phyloP scores from a whole-genome alignment of 2,888 invertebrate genomes.

The Brachypalpus laphriformis region DNA sequence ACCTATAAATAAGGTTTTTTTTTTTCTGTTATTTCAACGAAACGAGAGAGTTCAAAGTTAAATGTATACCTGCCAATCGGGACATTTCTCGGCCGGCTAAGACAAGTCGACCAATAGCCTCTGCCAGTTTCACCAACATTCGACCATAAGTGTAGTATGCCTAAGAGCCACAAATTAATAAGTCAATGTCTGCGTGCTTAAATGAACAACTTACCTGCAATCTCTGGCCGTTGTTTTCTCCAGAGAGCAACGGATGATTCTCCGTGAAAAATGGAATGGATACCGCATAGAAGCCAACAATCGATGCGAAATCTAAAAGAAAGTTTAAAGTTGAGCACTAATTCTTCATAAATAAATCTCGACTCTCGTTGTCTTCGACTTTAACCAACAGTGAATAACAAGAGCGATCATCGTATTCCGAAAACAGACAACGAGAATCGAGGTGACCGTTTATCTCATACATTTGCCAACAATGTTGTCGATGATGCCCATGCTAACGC shows the following conservation, averaged over 20 bases:
- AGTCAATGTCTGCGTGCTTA: not conserved
- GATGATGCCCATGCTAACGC: slow-evolving; percentile 95
- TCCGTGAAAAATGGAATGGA: slow-evolving; percentile 95
- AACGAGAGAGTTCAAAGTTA: not conserved
- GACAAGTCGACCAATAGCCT: slow-evolving; percentile 97
- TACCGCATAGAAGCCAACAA: slow-evolving; percentile 97
- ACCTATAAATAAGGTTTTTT: slow-evolving; percentile 73
- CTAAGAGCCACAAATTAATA: slow-evolving; percentile 82
- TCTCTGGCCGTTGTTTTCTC: slow-evolving; percentile 88
- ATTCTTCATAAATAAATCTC: not conserved
- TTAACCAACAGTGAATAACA: not conserved
- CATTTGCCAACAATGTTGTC: slow-evolving; percentile 99
- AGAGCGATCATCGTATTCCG: too few relatives aligned
- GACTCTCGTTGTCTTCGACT: not conserved
- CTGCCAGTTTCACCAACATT: slow-evolving; percentile 91
- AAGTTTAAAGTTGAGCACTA: not conserved
- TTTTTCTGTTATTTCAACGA: not conserved
- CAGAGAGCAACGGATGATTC: slow-evolving; percentile 87
- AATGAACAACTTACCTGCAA: slow-evolving; percentile 86
- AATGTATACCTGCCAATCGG: slow-evolving; percentile 89
- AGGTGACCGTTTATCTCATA: slow-evolving; percentile 82
- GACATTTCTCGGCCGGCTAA: slow-evolving; percentile 97
- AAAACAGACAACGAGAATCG: not conserved
- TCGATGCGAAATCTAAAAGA: slow-evolving; percentile 93
- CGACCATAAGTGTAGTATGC: slow-evolving; percentile 98